Base-by-base conservation (phyloP, 2,797 vertebrate genomes). In the Helostoma temminkii region DNA sequence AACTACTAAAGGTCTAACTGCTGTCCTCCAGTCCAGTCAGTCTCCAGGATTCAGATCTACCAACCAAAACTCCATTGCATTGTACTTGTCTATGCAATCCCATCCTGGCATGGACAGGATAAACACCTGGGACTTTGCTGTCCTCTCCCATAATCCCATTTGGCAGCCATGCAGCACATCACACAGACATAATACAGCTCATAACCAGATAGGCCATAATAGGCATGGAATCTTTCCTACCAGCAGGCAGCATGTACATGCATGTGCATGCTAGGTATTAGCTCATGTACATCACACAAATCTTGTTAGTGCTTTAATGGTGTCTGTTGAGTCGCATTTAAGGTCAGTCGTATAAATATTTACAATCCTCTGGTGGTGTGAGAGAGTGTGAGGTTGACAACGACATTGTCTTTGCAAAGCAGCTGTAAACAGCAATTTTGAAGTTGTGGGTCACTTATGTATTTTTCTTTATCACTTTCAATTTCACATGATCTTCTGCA, bases 51-150 rank as follows among this genome's bases (percentile, higher is more conserved):
- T 52, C 21, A 49, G 5, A 47, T 60, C 36, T 48, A 53, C 49
- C 36, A 41, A 41, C 14, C 8, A 32, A 41, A 25, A 1, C 42
- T 50, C 2, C 30, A 19, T 28, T 53, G 14, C 58, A 53, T 25
- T 53, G 54, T 21, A 9, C 39, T 62, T 52, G 14, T 73, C 59
- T 63, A n/a, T 65, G 68, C 65, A 70, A 58, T 72, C 57, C 64
- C 26, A 52, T 65, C 42, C 71, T 75, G 68, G 81, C 82, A 76
- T n/a, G 11, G 61, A 36, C 56, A 2, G 63, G 50, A 82, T 82
- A 85, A 87, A 89, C 83, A 85, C 82, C 75, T 86, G 66, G 66
- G 77, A 75, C 77, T 83, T 84, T 73, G 57, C 87, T 82, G 76
- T 79, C 80, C 82, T 81, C 54, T 80, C 66, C 47, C 66, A 70